phyloP scores from a whole-genome alignment of 2,113 vertebrate genomes.

The Tragelaphus scriptus region DNA sequence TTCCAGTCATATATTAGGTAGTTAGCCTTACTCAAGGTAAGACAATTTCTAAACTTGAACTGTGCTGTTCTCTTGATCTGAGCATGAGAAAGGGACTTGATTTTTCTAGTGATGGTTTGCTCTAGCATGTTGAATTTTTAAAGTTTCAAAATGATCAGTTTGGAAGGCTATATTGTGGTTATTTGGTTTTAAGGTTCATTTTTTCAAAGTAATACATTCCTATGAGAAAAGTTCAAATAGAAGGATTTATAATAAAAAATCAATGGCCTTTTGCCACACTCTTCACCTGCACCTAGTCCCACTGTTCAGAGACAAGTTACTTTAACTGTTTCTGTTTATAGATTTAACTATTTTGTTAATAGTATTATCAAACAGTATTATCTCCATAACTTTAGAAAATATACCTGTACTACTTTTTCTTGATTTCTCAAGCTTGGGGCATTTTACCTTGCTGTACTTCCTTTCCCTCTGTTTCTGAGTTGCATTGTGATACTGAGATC shows the following conservation, averaged over 20 bases:
- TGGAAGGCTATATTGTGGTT: background rate
- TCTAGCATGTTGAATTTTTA: background rate
- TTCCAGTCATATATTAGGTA: background rate
- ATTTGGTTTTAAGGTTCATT: background rate
- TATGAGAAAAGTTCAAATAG: conserved; percentile 23
- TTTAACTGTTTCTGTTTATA: background rate
- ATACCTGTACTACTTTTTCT: background rate
- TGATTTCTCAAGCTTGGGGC: background rate
- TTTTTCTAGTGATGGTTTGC: background rate
- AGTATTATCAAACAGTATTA: background rate
- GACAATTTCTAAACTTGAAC: background rate
- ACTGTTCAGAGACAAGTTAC: background rate
- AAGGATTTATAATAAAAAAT: background rate
- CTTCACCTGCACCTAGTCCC: background rate
- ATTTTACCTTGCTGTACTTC: background rate
- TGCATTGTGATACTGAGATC: background rate
- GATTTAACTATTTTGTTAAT: background rate
- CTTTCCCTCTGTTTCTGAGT: background rate
- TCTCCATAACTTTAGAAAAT: background rate
- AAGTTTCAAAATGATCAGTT: background rate
- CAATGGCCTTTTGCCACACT: background rate
- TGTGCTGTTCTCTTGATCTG: background rate
- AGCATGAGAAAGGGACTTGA: background rate
- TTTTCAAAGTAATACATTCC: background rate
- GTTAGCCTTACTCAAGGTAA: background rate